Evolutionary conservation across 2,888 invertebrate genomes (phyloP), one percentile per base, ranked within the genome.

Genomic region (Sinhomidia bicolor): DNA sequence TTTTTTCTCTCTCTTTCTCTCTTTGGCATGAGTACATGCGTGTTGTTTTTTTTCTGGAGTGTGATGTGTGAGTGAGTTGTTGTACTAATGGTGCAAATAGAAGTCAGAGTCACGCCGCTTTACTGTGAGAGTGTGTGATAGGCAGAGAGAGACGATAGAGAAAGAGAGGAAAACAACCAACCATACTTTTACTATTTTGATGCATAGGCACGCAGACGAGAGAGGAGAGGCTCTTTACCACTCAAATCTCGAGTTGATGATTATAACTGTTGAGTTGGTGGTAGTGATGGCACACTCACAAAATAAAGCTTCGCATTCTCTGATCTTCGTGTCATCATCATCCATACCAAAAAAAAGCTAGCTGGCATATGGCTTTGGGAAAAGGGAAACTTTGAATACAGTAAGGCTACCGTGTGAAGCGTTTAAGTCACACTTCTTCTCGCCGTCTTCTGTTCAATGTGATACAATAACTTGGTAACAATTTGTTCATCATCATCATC

Each of bases 61-160:
- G n/a, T n/a, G n/a, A n/a, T n/a, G 71, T 44, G 20, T 14, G 71
- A 65, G 68, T 12, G 44, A 47, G 47, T 41, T 41, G 6, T 41
- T 41, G 5, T 41, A 41, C 10, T 80, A 81, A 81, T 62, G 17
- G 81, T 44, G 32, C 17, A 29, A 29, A 47, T 81, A 81, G 0
- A 29, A 81, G 65, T 65, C 65, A 44, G 41, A 81, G 65, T 65
- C 81, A 81, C 47, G 81, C 65, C n/a, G n/a, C 47, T 81, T 81
- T 44, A 0, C 7, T 41, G 71, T 5, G 20, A 44, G 5, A 4
- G 23, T 1, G 5, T 9, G 62, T 23, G 65, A 68, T n/a, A 17
- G 62, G 5, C 2, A 10, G 14, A 65, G 41, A 17, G 10, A 71
- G 1, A 29, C 9, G 20, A 20, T 2, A 14, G 36, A 36, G 9